Conservation (phyloP, 2,797 vertebrate species). For the Sebastes minor region DNA sequence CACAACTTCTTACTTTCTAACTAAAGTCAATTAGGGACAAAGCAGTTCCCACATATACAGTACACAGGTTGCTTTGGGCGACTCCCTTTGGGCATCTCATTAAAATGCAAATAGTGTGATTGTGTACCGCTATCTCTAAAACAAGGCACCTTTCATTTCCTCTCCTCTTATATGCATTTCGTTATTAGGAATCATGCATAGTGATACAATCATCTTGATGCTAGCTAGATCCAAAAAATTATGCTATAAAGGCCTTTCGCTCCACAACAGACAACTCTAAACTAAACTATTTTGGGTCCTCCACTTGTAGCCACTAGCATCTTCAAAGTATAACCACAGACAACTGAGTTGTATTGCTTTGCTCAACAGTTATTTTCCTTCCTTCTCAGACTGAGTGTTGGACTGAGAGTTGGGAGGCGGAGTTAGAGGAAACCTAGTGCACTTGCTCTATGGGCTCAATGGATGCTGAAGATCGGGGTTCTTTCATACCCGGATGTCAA, state of each 20-base stretch:
- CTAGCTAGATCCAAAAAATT: background rate
- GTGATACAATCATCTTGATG: conserved; percentile 19
- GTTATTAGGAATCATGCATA: conserved; percentile 28
- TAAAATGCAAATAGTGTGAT: conserved; percentile 55
- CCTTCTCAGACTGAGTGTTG: no score
- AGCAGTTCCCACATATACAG: conserved; percentile 23
- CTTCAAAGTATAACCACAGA: background rate
- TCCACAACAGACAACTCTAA: background rate
- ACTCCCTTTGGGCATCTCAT: conserved; percentile 39
- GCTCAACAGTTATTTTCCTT: background rate
- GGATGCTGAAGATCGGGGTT: no score
- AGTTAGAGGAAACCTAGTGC: no score
- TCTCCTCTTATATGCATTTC: background rate
- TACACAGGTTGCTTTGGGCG: background rate
- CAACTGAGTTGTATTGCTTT: background rate
- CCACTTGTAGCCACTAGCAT: background rate
- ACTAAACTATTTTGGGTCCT: background rate
- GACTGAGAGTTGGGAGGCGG: no score
- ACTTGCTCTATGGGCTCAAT: no score
- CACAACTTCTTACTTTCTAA: conserved; percentile 31
- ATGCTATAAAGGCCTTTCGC: background rate
- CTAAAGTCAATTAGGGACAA: conserved; percentile 48
- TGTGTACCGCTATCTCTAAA: conserved; percentile 32
- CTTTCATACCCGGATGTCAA: no score
- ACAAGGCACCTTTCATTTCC: background rate